Conservation (phyloP, 2,888 invertebrate genomes). For the Drosophila barbarae region DNA sequence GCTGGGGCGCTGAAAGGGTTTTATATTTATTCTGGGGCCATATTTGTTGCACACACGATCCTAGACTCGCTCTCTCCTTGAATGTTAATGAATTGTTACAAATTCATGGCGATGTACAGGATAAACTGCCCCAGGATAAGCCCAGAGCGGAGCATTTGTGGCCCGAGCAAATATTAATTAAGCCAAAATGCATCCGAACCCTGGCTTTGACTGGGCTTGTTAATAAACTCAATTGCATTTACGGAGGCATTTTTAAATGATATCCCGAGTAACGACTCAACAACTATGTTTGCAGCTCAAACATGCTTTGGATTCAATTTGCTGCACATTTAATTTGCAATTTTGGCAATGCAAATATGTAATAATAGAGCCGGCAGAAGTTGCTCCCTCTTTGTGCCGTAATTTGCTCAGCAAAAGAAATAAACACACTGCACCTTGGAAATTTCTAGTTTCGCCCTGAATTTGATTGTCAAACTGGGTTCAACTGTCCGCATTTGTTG, state of each 20-base stretch:
- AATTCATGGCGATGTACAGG: constrained; percentile 60
- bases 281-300: constrained; percentile 22
- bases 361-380: constrained; percentile 25
- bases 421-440: constrained; percentile 26
- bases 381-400: constrained; percentile 32
- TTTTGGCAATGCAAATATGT: constrained; percentile 30
- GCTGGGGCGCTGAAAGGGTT: constrained; percentile 58
- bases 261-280: background rate
- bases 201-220: constrained; percentile 38
- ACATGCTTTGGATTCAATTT: constrained; percentile 45
- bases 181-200: constrained; percentile 41
- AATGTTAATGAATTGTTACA: constrained; percentile 70
- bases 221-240: constrained; percentile 59
- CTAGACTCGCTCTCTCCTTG: constrained; percentile 45
- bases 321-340: constrained; percentile 52
- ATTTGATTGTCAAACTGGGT: constrained; percentile 42
- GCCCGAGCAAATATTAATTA: constrained; percentile 57
- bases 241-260: constrained; percentile 32
- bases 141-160: background rate
- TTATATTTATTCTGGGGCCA: constrained; percentile 43
- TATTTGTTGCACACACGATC: constrained; percentile 28
- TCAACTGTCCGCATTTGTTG: constrained; percentile 38
- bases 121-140: constrained; percentile 23
- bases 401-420: constrained; percentile 32
- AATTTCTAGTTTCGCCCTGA: constrained; percentile 21